Percentiles rank a stretch among this genome's conserved stretches.
Evolutionary conservation across 2,797 vertebrate species (phyloP).

Genomic region (Pagetopsis macropterus): DNA sequence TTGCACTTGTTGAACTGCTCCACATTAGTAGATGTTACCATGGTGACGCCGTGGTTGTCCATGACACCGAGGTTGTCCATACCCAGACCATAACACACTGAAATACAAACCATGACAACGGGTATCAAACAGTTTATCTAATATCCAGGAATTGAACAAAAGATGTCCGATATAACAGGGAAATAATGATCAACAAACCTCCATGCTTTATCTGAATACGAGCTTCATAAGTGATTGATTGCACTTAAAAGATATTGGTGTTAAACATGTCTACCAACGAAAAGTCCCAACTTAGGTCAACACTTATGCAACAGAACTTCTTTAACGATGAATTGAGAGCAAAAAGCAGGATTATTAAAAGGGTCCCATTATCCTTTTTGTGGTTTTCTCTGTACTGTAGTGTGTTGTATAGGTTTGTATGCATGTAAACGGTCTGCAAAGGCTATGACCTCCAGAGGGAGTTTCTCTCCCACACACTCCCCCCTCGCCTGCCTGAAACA

Average conservation of each 20-base stretch:
- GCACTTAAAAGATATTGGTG: not conserved
- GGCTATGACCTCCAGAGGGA: too few species aligned
- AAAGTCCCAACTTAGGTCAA: not conserved
- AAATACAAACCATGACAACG: not conserved
- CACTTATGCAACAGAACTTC: not conserved
- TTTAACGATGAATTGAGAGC: too few species aligned
- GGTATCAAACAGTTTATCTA: not conserved
- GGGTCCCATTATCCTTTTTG: too few species aligned
- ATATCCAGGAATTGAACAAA: not conserved
- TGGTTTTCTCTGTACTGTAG: too few species aligned
- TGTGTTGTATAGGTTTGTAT: too few species aligned
- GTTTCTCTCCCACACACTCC: too few species aligned
- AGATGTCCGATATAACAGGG: not conserved
- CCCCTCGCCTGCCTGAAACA: too few species aligned
- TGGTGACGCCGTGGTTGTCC: slow-evolving; percentile 78
- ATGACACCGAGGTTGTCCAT: slow-evolving; percentile 82
- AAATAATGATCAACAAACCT: not conserved
- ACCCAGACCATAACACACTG: slow-evolving; percentile 94
- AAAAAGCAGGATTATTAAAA: not conserved
- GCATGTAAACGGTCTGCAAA: too few species aligned
- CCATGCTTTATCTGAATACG: too few species aligned
- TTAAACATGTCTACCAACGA: not conserved
- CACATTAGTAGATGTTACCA: slow-evolving; percentile 89
- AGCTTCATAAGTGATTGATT: not conserved
- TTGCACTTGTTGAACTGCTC: slow-evolving; percentile 88